These are phyloP conservation scores for Sterna hirundo DNA, from an alignment of 2,113 vertebrate genomes.

Conservation along the genomic window DNA sequence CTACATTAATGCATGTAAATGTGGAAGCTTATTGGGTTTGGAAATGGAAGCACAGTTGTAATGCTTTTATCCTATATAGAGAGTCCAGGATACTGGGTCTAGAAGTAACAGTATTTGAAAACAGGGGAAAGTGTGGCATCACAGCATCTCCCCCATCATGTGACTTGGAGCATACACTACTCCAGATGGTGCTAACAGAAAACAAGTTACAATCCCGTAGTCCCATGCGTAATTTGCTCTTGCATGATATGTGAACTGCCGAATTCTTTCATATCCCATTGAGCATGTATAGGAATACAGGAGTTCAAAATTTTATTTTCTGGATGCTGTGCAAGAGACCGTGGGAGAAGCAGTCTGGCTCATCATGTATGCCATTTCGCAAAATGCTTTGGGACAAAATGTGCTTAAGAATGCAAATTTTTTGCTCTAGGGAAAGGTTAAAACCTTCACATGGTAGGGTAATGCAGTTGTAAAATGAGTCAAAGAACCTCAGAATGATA, in stretches of 20 bases:
- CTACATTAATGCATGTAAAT: not conserved
- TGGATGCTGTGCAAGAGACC: not conserved
- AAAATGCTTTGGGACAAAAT: not conserved
- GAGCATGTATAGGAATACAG: not conserved
- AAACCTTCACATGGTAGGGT: not conserved
- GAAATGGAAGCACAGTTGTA: not conserved
- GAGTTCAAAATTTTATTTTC: not conserved
- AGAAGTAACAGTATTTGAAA: not conserved
- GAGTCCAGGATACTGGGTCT: not conserved
- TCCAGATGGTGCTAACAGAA: not conserved
- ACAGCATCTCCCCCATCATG: not conserved
- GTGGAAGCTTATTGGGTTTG: not conserved
- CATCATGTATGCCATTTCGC: not conserved
- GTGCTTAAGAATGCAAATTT: not conserved
- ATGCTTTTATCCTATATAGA: not conserved
- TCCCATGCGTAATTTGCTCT: not conserved
- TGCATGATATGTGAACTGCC: not conserved
- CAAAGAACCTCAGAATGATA: not conserved
- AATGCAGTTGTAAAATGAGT: not conserved
- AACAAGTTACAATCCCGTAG: not conserved
- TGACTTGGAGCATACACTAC: not conserved
- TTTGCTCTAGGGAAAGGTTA: not conserved
- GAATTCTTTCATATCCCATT: not conserved
- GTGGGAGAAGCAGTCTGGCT: not conserved
- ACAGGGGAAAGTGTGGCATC: not conserved